These are phyloP conservation scores for Volucella inanis DNA, from an alignment of 2,888 invertebrate genomes.

Conservation along the genomic window DNA sequence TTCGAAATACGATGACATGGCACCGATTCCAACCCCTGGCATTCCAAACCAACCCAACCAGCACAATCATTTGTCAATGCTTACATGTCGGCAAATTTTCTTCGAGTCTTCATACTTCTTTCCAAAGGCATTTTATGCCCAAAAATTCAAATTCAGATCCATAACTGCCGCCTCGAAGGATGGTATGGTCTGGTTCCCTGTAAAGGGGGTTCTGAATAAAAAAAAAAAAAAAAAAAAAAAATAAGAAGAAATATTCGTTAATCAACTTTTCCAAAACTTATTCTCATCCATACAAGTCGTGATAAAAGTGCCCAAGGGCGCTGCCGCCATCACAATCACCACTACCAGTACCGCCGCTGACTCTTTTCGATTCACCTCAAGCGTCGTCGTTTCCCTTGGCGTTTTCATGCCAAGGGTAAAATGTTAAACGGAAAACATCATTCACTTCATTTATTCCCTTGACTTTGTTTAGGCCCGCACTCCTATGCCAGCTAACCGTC, in stretches of 20 bases:
- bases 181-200: slow-evolving; percentile 30
- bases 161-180: slow-evolving; percentile 38
- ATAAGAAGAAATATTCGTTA: slow-evolving; percentile 47
- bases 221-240: slow-evolving; percentile 42
- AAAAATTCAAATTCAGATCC: slow-evolving; percentile 68
- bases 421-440: slow-evolving; percentile 67
- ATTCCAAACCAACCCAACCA: background rate
- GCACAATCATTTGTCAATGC: slow-evolving; percentile 59
- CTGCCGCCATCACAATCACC: background rate
- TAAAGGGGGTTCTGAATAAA: background rate
- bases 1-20: background rate
- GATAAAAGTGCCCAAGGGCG: slow-evolving; percentile 49
- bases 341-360: background rate
- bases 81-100: slow-evolving; percentile 67
- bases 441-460: slow-evolving; percentile 63
- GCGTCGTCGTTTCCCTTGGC: background rate
- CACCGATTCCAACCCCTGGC: background rate
- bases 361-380: background rate
- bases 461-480: slow-evolving; percentile 44
- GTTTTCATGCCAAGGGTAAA: slow-evolving; percentile 49
- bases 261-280: slow-evolving; percentile 70
- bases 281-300: slow-evolving; percentile 66
- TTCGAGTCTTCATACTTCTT: slow-evolving; percentile 37
- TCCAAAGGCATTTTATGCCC: slow-evolving; percentile 30
- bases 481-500: too few species aligned